Conservation (phyloP, 2,888 invertebrate genomes). For the Patella ulyssiponensis region DNA sequence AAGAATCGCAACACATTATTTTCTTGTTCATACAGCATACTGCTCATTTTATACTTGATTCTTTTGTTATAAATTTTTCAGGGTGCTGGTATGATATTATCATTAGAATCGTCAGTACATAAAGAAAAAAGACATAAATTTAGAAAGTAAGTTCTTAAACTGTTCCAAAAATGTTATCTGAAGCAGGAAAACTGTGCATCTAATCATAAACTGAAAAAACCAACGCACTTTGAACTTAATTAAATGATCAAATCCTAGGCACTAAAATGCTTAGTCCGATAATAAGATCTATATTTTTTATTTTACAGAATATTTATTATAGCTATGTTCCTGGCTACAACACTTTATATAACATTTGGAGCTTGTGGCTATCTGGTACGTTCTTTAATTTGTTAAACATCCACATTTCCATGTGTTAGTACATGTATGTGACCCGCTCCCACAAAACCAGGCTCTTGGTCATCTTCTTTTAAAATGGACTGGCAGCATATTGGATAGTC, state of each 20-base stretch:
- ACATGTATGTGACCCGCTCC: background rate
- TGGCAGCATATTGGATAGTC: too few species aligned
- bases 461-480: background rate
- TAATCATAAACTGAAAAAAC: too few species aligned
- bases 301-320: constrained; percentile 68
- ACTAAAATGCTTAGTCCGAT: too few species aligned
- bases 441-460: background rate
- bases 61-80: constrained; percentile 43
- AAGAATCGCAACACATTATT: too few species aligned
- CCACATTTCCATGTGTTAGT: background rate
- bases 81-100: constrained; percentile 74
- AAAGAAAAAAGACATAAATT: constrained; percentile 68
- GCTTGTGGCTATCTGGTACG: constrained; percentile 72
- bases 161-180: background rate
- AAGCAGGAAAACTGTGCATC: background rate
- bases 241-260: too few species aligned
- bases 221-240: too few species aligned
- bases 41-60: too few species aligned
- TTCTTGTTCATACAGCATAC: too few species aligned
- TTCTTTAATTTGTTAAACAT: constrained; percentile 23
- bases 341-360: constrained; percentile 73
- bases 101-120: constrained; percentile 71
- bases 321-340: constrained; percentile 70
- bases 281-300: too few species aligned
- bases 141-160: constrained; percentile 58